Percentiles rank a stretch among this genome's conserved stretches.
These are phyloP conservation scores for Chitala chitala DNA, from an alignment of 2,113 vertebrate species.

Conservation along the genomic window DNA sequence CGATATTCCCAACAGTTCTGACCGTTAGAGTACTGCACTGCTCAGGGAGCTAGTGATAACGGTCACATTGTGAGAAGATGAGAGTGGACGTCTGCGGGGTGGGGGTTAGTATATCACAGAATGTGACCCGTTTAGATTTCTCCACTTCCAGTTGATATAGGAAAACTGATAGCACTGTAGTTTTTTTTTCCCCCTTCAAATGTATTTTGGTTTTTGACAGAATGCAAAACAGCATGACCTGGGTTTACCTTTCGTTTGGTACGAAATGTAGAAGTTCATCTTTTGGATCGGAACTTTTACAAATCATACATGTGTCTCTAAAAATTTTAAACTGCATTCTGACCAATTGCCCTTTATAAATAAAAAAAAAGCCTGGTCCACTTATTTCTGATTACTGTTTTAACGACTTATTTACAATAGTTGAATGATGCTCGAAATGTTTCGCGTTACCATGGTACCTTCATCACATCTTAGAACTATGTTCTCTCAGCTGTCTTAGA, in stretches of 20 bases:
- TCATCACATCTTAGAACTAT: too few species aligned
- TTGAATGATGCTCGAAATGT: too few species aligned
- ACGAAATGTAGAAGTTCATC: not conserved
- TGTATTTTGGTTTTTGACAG: not conserved
- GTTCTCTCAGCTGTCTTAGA: too few species aligned
- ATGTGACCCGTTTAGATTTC: not conserved
- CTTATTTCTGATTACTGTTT: too few species aligned
- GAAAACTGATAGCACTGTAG: not conserved
- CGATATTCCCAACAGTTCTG: constrained; percentile 34
- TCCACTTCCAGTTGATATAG: not conserved
- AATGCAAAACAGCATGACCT: not conserved
- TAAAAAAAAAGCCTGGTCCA: too few species aligned
- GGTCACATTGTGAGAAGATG: not conserved
- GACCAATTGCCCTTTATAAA: too few species aligned
- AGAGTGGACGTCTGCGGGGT: not conserved
- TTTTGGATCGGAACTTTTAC: too few species aligned
- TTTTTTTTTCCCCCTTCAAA: not conserved
- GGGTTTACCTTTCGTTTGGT: not conserved
- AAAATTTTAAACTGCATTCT: too few species aligned
- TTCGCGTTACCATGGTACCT: too few species aligned
- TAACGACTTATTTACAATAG: too few species aligned
- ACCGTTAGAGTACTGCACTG: constrained; percentile 26
- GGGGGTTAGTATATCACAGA: constrained; percentile 9
- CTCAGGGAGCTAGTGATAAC: constrained; percentile 17
- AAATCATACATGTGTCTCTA: too few species aligned